A percentile compares a stretch with the other conserved stretches of the same genome.
phyloP scores from a whole-genome alignment of 2,888 invertebrate genomes.

The Lasius platythorax region DNA sequence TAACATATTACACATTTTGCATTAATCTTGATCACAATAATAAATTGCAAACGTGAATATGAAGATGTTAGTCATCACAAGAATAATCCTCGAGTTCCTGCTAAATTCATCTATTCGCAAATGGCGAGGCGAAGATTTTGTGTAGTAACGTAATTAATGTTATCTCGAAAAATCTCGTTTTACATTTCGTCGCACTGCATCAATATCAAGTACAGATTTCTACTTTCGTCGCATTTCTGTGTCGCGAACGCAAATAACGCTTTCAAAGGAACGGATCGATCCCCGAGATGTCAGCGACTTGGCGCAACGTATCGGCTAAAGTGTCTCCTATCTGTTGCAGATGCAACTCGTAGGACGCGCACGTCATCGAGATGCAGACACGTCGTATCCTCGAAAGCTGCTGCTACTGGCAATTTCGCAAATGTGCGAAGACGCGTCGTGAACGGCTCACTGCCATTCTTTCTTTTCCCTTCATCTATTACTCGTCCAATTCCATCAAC shows the following conservation, averaged over 20 bases:
- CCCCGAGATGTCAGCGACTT: slow-evolving; percentile 69
- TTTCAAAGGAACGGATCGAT: slow-evolving; percentile 64
- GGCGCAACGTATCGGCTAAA: slow-evolving; percentile 73
- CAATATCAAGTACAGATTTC: slow-evolving; percentile 38
- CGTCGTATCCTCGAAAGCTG: slow-evolving; percentile 68
- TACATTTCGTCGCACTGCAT: background rate
- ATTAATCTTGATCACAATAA: slow-evolving; percentile 2
- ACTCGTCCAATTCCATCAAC: slow-evolving; percentile 31
- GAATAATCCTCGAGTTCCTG: background rate
- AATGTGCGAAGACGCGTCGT: slow-evolving; percentile 65
- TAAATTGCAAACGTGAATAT: background rate
- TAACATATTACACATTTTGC: background rate
- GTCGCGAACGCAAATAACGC: slow-evolving; percentile 48
- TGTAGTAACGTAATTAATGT: slow-evolving; percentile 9
- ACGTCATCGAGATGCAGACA: slow-evolving; percentile 69
- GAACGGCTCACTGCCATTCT: slow-evolving; percentile 71
- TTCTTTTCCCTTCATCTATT: slow-evolving; percentile 31
- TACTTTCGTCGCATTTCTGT: slow-evolving; percentile 45
- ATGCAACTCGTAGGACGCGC: slow-evolving; percentile 67
- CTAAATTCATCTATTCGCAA: background rate
- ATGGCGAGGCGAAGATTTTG: background rate
- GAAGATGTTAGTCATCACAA: background rate
- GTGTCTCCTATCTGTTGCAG: slow-evolving; percentile 77
- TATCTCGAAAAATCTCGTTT: slow-evolving; percentile 6
- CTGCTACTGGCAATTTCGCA: slow-evolving; percentile 74